Evolutionary conservation across 2,797 vertebrate species (phyloP).

Genomic region (Amniataba percoides): DNA sequence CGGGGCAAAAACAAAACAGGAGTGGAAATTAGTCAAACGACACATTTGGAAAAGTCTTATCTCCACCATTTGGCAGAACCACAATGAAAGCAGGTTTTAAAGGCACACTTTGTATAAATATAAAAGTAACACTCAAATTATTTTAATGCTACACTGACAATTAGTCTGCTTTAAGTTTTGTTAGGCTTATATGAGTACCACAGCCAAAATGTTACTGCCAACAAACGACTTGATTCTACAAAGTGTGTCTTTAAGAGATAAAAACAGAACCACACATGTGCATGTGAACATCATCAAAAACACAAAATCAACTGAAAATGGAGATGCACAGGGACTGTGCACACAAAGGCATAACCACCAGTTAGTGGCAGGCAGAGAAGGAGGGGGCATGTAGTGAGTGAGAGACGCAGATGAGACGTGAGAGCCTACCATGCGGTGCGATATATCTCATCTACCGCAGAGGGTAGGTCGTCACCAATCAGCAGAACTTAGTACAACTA

Average conservation of each 20-base stretch:
- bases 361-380: constrained; percentile 77
- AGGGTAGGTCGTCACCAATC: constrained; percentile 62
- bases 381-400: constrained; percentile 63
- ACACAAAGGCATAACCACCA: constrained; percentile 70
- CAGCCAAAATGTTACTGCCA: constrained; percentile 30
- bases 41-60: not conserved
- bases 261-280: constrained; percentile 54
- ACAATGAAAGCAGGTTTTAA: constrained; percentile 67
- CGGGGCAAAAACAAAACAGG: not conserved
- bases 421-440: constrained; percentile 70
- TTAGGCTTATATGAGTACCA: constrained; percentile 15
- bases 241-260: constrained; percentile 77
- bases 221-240: constrained; percentile 38
- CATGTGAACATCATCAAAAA: constrained; percentile 56
- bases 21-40: not conserved
- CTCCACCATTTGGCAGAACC: constrained; percentile 1
- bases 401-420: constrained; percentile 70
- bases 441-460: constrained; percentile 61
- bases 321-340: constrained; percentile 60
- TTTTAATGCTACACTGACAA: not conserved
- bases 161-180: constrained; percentile 35
- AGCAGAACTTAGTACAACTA: constrained; percentile 74
- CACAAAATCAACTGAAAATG: constrained; percentile 66
- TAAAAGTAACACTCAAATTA: not conserved
- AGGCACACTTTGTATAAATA: constrained; percentile 72